Conservation (phyloP, 2,888 invertebrate species). For the Agrotis clavis region DNA sequence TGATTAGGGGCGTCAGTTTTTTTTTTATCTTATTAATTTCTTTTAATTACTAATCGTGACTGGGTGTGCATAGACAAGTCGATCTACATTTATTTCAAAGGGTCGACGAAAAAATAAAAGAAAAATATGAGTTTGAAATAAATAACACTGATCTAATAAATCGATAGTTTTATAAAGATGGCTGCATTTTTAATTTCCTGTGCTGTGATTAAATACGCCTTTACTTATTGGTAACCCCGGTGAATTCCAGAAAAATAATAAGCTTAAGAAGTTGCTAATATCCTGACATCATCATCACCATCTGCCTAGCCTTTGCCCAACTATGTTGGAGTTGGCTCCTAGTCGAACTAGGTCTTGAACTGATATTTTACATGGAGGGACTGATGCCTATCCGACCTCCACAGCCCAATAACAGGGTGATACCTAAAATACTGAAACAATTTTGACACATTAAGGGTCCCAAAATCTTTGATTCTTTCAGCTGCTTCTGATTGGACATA, state of each 20-base stretch:
- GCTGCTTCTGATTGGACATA: too few relatives aligned
- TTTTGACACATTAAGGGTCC: too few relatives aligned
- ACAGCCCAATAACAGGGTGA: too few relatives aligned
- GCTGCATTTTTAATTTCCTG: too few relatives aligned
- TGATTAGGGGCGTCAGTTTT: slow-evolving; percentile 40
- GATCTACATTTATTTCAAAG: neutral
- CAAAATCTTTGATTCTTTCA: too few relatives aligned
- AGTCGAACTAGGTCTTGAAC: too few relatives aligned
- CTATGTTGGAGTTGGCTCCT: too few relatives aligned
- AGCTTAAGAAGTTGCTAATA: neutral
- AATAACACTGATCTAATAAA: neutral
- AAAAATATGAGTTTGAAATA: neutral
- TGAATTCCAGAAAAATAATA: neutral
- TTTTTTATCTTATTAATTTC: slow-evolving; percentile 38
- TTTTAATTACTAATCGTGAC: slow-evolving; percentile 46
- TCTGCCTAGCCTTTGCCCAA: too few relatives aligned
- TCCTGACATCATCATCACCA: neutral
- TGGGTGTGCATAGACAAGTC: neutral
- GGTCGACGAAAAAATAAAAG: neutral
- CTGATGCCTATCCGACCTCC: too few relatives aligned
- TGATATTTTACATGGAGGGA: too few relatives aligned
- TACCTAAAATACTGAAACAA: too few relatives aligned
- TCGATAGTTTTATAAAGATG: neutral
- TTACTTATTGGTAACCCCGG: neutral
- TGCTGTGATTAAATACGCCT: neutral